Percentiles rank a stretch among this genome's conserved stretches.
Evolutionary conservation across 2,797 vertebrate genomes (phyloP).

Genomic region (Sebastes elongatus): DNA sequence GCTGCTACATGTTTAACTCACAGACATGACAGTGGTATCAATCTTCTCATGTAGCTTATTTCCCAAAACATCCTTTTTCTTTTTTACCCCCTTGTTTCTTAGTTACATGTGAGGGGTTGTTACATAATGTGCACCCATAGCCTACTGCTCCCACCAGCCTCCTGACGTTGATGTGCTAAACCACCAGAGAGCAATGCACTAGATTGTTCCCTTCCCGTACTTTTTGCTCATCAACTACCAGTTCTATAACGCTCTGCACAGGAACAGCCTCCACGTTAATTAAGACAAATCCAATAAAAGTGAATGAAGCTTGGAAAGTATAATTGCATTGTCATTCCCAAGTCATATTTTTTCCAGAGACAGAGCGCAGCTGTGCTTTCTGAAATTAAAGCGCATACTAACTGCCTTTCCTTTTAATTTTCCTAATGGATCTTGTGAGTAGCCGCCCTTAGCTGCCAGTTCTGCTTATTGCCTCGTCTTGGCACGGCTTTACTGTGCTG

Average conservation of each 20-base stretch:
- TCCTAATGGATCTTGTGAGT: constrained; percentile 79
- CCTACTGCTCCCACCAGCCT: constrained; percentile 17
- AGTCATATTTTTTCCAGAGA: constrained; percentile 63
- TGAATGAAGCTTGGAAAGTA: constrained; percentile 60
- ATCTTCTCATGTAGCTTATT: neutral
- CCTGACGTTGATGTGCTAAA: constrained; percentile 32
- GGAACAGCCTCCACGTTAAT: constrained; percentile 55
- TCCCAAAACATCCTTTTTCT: neutral
- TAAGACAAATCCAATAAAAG: constrained; percentile 63
- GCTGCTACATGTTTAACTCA: neutral
- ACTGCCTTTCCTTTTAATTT: constrained; percentile 80
- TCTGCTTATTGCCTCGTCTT: constrained; percentile 66
- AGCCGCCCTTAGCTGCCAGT: constrained; percentile 66
- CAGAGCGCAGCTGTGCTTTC: constrained; percentile 60
- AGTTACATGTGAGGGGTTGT: constrained; percentile 15
- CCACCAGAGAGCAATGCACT: constrained; percentile 35
- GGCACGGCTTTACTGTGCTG: constrained; percentile 60
- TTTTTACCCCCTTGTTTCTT: neutral
- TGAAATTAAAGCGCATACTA: constrained; percentile 67
- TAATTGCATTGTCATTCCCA: constrained; percentile 69
- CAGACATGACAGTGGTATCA: neutral
- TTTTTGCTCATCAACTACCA: constrained; percentile 12
- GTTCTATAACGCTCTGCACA: constrained; percentile 42
- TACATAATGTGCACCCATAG: constrained; percentile 12
- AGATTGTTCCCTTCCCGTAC: constrained; percentile 17